Evolutionary conservation across 2,888 invertebrate species (phyloP).

Genomic region (Erebia aethiops): DNA sequence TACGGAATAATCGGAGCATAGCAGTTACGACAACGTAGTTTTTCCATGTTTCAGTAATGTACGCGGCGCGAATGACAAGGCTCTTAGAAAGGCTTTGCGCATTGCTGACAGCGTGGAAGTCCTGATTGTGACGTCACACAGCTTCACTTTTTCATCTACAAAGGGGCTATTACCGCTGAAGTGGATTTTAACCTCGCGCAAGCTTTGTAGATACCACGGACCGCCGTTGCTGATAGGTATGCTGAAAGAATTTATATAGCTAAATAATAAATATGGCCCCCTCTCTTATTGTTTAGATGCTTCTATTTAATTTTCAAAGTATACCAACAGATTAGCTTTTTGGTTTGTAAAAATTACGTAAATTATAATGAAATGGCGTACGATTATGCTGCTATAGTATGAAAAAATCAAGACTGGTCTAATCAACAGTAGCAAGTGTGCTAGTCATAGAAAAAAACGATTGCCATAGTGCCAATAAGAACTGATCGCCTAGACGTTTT

Average conservation of each 20-base stretch:
- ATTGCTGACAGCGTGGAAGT: constrained; percentile 28
- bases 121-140: constrained; percentile 30
- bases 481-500: no score
- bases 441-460: neutral
- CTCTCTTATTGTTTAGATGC: neutral
- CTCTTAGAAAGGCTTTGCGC: constrained; percentile 32
- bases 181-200: constrained; percentile 25
- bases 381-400: neutral
- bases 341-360: neutral
- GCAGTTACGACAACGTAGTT: neutral
- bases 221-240: constrained; percentile 7
- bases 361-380: neutral
- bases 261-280: neutral
- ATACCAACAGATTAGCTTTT: neutral
- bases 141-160: constrained; percentile 26
- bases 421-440: neutral
- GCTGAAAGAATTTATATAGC: constrained; percentile 10
- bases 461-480: no score
- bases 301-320: neutral
- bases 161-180: constrained; percentile 30
- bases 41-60: constrained; percentile 26
- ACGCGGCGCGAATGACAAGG: constrained; percentile 24
- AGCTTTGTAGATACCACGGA: constrained; percentile 3
- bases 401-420: neutral
- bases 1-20: neutral